phyloP scores from a whole-genome alignment of 1,140 invertebrate genomes.

The Nomia melanderi region DNA sequence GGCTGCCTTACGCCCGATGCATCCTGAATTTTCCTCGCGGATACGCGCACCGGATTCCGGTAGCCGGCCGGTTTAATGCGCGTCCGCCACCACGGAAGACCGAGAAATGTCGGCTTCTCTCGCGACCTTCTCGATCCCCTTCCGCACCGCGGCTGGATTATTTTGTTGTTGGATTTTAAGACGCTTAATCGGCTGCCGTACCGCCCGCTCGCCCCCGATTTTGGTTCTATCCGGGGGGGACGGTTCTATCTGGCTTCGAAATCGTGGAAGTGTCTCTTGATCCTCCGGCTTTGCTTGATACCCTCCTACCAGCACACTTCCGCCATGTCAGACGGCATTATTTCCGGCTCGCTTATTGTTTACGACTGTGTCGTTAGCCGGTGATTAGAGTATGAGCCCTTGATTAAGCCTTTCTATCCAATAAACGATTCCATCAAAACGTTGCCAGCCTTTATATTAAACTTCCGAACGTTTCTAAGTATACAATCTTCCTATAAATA shows the following conservation, averaged over 20 bases:
- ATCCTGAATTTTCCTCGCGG: constrained; percentile 44
- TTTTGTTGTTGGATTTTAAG: constrained; percentile 29
- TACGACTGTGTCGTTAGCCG: too few relatives aligned
- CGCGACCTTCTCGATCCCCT: constrained; percentile 15
- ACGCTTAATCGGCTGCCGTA: constrained; percentile 6
- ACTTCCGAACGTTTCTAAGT: too few relatives aligned
- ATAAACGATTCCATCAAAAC: too few relatives aligned
- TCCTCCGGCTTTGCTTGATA: not conserved
- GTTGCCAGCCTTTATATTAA: too few relatives aligned
- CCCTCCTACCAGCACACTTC: too few relatives aligned
- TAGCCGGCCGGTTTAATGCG: constrained; percentile 49
- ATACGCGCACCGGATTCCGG: constrained; percentile 34
- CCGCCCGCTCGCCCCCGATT: not conserved
- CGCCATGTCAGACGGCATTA: not conserved
- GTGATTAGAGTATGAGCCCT: too few relatives aligned
- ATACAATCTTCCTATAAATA: too few relatives aligned
- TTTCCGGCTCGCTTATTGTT: too few relatives aligned
- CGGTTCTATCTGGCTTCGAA: constrained; percentile 17
- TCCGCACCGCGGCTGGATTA: not conserved
- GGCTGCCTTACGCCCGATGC: constrained; percentile 17
- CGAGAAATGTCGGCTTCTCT: constrained; percentile 68
- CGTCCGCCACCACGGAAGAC: constrained; percentile 64
- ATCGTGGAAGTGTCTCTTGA: constrained; percentile 23
- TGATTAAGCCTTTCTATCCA: too few relatives aligned
- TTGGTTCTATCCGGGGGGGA: not conserved